Evolutionary conservation across 2,113 vertebrate species (phyloP), one percentile per base, ranked within the genome.

Genomic region (Colaptes auratus): DNA sequence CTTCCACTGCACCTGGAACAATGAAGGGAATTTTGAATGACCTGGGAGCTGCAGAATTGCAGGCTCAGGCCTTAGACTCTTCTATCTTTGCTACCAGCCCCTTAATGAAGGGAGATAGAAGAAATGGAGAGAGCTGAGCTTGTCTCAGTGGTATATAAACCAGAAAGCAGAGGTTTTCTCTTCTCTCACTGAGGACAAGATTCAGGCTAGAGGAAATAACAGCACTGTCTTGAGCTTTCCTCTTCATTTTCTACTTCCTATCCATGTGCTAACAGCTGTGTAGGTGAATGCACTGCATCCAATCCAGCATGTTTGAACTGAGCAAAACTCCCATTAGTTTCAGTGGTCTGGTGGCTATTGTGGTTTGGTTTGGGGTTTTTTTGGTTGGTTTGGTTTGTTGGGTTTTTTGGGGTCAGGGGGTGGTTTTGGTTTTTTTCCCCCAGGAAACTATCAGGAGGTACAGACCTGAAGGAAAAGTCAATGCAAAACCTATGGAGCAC

Each of bases 401-500:
- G 6, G 6, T 44, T 44, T 44, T 36, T 23, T 4, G 1, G 3
- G 12, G n/a, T n/a, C n/a, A n/a, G 17, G 16, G 17, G 19, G 4
- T 53, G 58, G 24, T 48, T 61, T 39, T 39, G 11, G 39, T 39
- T 15, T 56, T 53, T 63, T 78, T 6, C 4, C 17, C 3, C 5
- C 56, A 42, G 19, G 9, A 89, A 18, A 73, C 1, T 42, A 89
- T 79, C 30, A n/a, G 20, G 27, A 82, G 20, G 35, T 53, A 56
- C 14, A 19, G 35, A 55, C 27, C 44, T 84, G 55, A 85, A 91
- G 42, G 21, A 94, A 89, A 88, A 92, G 46, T 36, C 67, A 52
- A 75, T 12, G 23, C 46, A 35, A 84, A 83, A 79, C 39, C 10
- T 61, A 42, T 11, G 12, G 28, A 58, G 15, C 44, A 58, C 17